phyloP scores from a whole-genome alignment of 2,113 vertebrate species.

The Seriola quinqueradiata region DNA sequence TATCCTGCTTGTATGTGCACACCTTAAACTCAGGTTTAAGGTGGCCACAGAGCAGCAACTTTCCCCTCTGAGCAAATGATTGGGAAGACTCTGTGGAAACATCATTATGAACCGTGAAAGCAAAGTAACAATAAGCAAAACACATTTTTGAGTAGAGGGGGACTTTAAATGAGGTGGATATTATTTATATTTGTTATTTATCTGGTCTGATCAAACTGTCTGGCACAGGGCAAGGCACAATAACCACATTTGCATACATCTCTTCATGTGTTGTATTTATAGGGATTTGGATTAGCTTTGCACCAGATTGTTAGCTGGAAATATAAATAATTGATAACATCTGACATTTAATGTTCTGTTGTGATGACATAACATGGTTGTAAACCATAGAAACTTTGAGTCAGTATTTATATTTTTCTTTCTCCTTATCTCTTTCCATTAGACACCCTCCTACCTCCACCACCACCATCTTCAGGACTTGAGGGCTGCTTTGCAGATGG shows the following conservation, averaged over 20 bases:
- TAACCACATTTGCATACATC: too few species aligned
- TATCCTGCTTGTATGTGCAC: neutral
- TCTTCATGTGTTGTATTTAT: neutral
- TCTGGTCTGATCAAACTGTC: too few species aligned
- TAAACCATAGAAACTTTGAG: neutral
- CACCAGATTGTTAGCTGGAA: too few species aligned
- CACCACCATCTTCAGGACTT: conserved; percentile 31
- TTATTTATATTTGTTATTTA: too few species aligned
- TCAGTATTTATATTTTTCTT: conserved; percentile 17
- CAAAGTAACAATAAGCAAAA: too few species aligned
- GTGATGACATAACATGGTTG: neutral
- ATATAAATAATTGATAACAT: too few species aligned
- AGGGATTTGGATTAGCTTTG: neutral
- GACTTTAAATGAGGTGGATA: too few species aligned
- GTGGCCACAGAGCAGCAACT: neutral
- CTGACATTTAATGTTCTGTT: neutral
- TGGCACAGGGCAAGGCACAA: too few species aligned
- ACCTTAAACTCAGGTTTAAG: neutral
- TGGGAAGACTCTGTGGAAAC: too few species aligned
- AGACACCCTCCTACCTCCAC: conserved; percentile 46
- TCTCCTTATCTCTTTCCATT: conserved; percentile 1
- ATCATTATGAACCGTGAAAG: too few species aligned
- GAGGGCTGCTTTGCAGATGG: conserved; percentile 70
- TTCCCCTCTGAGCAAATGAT: neutral
- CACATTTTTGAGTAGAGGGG: too few species aligned